Conservation (phyloP, 2,797 vertebrate species). For the Astyanax mexicanus region DNA sequence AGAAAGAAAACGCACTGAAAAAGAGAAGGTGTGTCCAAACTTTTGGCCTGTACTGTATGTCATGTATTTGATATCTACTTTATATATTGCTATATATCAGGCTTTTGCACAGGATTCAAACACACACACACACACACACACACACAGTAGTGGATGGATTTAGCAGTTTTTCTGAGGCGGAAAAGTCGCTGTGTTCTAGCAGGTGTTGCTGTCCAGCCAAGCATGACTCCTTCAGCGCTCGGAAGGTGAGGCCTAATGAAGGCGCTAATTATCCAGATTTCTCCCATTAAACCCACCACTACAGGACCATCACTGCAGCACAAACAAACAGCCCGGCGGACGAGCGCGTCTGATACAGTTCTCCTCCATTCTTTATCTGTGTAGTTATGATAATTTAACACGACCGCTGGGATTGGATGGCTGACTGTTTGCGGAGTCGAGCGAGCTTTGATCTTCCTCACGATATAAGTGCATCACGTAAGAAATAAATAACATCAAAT, state of each 20-base stretch:
- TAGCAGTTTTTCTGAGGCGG: neutral
- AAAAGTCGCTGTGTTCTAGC: neutral
- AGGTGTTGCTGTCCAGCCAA: slow-evolving; percentile 28
- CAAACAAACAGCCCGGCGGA: slow-evolving; percentile 54
- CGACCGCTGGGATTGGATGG: slow-evolving; percentile 66
- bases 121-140: neutral
- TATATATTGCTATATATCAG: too few relatives aligned
- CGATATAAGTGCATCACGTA: slow-evolving; percentile 55
- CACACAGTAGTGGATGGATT: neutral
- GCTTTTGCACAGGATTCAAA: too few relatives aligned
- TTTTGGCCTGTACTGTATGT: too few relatives aligned
- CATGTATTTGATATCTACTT: too few relatives aligned
- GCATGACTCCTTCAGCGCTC: slow-evolving; percentile 40
- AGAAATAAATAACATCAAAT: slow-evolving; percentile 48
- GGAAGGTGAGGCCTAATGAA: slow-evolving; percentile 61
- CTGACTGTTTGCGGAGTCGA: slow-evolving; percentile 63
- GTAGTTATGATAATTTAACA: slow-evolving; percentile 47
- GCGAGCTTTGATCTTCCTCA: slow-evolving; percentile 67
- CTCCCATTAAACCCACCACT: slow-evolving; percentile 54
- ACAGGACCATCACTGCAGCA: slow-evolving; percentile 66
- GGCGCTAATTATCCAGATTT: slow-evolving; percentile 68
- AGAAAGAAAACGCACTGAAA: too few relatives aligned
- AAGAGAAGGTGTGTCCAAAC: too few relatives aligned
- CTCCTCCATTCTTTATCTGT: neutral
- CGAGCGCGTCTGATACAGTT: slow-evolving; percentile 47